A percentile compares a stretch with the other conserved stretches of the same genome.
Conservation (phyloP, 2,113 vertebrate species). For the Lanius collurio region DNA sequence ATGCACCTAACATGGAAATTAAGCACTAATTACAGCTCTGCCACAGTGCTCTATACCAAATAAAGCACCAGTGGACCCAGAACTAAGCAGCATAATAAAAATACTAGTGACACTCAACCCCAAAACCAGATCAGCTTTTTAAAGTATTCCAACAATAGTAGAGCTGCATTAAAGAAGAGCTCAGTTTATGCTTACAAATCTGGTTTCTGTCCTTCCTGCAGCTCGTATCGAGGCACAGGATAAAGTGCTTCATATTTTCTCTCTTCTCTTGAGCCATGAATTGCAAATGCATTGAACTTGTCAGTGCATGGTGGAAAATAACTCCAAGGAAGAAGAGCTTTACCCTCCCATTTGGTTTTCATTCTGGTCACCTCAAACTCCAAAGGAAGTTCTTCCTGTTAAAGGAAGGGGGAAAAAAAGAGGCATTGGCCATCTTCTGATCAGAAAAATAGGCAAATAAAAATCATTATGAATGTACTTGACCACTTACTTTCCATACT, state of each 20-base stretch:
- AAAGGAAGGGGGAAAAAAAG: neutral
- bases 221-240: constrained; percentile 61
- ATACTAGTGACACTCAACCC: neutral
- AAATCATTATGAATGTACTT: neutral
- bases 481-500: constrained; percentile 83
- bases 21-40: neutral
- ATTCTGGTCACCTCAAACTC: constrained; percentile 60
- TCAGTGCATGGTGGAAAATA: constrained; percentile 72
- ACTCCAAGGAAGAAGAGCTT: constrained; percentile 72
- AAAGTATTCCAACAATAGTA: neutral
- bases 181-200: constrained; percentile 76
- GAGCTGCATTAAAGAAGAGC: neutral
- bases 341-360: constrained; percentile 69
- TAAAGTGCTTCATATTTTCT: constrained; percentile 77
- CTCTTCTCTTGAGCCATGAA: constrained; percentile 69
- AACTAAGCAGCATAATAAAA: neutral
- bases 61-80: neutral
- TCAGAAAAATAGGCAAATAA: neutral
- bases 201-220: constrained; percentile 69
- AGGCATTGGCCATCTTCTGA: neutral
- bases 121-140: neutral
- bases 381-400: constrained; percentile 68
- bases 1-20: neutral
- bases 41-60: neutral
- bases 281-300: constrained; percentile 78